A percentile compares a stretch with the other conserved stretches of the same genome.
Evolutionary conservation across 2,797 vertebrate genomes (phyloP).

Genomic region (Poecile montanus): DNA sequence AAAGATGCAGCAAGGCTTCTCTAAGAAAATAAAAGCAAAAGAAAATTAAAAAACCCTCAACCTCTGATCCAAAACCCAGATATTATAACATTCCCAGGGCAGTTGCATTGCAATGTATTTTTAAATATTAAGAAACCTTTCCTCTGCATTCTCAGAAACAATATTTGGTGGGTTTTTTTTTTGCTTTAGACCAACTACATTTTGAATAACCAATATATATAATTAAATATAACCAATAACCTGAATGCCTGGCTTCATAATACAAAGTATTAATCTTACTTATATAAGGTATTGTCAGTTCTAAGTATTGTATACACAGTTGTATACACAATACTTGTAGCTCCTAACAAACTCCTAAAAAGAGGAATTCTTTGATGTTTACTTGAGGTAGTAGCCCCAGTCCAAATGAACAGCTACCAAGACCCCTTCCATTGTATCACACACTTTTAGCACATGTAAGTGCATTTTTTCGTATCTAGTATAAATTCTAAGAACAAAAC

Average conservation of each 20-base stretch:
- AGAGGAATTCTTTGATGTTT: background rate
- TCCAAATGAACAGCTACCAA: background rate
- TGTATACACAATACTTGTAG: background rate
- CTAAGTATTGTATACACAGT: background rate
- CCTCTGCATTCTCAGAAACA: background rate
- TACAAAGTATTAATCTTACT: background rate
- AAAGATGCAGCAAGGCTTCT: background rate
- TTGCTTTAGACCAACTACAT: background rate
- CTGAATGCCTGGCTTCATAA: background rate
- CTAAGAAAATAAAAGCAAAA: background rate
- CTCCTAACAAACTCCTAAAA: background rate
- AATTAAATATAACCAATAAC: background rate
- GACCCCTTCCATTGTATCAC: background rate
- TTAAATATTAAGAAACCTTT: background rate
- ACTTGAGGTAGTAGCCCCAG: background rate
- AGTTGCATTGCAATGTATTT: background rate
- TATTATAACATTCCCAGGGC: background rate
- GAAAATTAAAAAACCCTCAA: accelerated
- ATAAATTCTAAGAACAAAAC: background rate
- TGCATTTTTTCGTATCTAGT: accelerated
- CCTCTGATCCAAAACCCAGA: background rate
- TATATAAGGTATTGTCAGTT: background rate
- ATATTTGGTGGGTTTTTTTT: accelerated
- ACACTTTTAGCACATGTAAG: accelerated
- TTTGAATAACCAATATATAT: background rate